Evolutionary conservation across 2,888 invertebrate species (phyloP).

Genomic region (Dinocampus coccinellae): DNA sequence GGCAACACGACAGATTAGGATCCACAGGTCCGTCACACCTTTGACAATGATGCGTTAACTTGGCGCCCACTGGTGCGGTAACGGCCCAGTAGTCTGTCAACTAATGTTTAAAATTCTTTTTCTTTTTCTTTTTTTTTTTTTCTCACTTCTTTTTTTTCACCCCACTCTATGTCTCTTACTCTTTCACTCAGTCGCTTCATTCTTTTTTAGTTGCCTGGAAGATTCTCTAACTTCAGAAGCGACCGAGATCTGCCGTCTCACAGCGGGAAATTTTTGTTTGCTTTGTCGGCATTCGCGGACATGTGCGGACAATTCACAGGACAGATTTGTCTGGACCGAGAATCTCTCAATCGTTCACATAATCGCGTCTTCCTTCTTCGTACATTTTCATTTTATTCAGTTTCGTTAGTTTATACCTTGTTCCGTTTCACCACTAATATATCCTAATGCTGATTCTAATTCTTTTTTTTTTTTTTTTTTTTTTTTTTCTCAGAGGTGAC

Average conservation of each 20-base stretch:
- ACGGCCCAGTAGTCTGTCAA: conserved; percentile 33
- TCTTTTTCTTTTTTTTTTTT: conserved; percentile 17
- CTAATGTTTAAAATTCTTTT: conserved; percentile 11
- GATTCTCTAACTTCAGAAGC: conserved; percentile 35
- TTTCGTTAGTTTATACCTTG: conserved; percentile 5
- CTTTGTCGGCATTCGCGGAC: conserved; percentile 65
- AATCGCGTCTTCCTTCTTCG: conserved; percentile 47
- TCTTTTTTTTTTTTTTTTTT: neutral
- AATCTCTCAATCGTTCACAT: conserved; percentile 52
- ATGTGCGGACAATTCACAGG: conserved; percentile 68
- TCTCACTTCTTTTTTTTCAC: conserved; percentile 17
- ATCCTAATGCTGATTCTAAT: neutral
- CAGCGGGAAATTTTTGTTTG: conserved; percentile 55
- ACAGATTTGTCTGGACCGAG: conserved; percentile 63
- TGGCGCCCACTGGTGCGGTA: conserved; percentile 51
- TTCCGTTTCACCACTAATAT: neutral
- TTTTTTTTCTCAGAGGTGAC: conserved; percentile 15
- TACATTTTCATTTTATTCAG: neutral
- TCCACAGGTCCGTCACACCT: conserved; percentile 60
- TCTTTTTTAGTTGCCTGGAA: conserved; percentile 36
- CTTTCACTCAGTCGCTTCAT: no score
- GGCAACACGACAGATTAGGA: conserved; percentile 63
- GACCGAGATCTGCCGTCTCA: conserved; percentile 43
- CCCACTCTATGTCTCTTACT: no score
- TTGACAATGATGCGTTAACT: conserved; percentile 63